Conservation (phyloP, 1,140 invertebrate genomes). For the Listronotus oregonensis region DNA sequence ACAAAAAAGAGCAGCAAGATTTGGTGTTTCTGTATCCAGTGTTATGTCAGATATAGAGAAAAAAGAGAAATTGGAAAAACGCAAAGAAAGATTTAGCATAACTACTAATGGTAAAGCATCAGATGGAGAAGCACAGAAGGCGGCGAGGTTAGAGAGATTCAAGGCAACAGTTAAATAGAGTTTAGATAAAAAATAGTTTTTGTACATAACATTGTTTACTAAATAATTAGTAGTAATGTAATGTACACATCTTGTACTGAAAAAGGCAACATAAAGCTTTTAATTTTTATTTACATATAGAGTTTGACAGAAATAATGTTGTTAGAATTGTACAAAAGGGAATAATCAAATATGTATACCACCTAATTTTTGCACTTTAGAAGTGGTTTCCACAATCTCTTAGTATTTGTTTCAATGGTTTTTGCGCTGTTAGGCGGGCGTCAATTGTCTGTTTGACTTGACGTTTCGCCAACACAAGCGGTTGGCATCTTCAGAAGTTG, state of each 20-base stretch:
- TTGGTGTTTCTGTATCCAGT: conserved; percentile 73
- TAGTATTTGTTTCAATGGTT: too few species aligned
- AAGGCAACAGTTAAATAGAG: conserved; percentile 46
- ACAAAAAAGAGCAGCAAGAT: conserved; percentile 75
- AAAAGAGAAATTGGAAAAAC: conserved; percentile 70
- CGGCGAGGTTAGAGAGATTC: conserved; percentile 47
- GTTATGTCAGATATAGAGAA: conserved; percentile 69
- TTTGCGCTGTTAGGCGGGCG: too few species aligned
- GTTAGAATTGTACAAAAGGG: too few species aligned
- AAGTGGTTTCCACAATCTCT: too few species aligned
- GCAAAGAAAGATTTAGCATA: conserved; percentile 71
- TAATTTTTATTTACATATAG: too few species aligned
- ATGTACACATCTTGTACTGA: background rate
- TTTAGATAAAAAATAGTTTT: background rate
- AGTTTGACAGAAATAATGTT: too few species aligned
- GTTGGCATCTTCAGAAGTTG: too few species aligned
- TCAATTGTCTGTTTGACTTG: too few species aligned
- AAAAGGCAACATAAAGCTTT: background rate
- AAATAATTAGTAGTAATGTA: too few species aligned
- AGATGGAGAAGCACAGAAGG: conserved; percentile 42
- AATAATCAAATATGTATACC: too few species aligned
- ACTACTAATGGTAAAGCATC: conserved; percentile 39
- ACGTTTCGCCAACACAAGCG: too few species aligned
- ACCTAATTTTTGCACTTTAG: too few species aligned
- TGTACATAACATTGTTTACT: background rate